phyloP scores from a whole-genome alignment of 2,888 invertebrate species.

The Electrophaes corylata region DNA sequence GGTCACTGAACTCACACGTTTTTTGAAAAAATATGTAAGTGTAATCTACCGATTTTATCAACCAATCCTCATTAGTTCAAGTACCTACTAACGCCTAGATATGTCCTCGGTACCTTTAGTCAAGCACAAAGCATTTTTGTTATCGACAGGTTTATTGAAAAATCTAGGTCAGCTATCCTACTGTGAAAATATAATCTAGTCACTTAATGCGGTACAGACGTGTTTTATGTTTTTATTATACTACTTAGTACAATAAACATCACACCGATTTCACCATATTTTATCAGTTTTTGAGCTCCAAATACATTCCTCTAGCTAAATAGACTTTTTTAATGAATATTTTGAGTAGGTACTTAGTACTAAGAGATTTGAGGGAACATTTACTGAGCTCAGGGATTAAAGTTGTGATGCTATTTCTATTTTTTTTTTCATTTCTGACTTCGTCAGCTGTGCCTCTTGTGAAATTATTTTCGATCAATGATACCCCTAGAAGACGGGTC shows the following conservation, averaged over 20 bases:
- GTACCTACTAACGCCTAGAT: conserved; percentile 21
- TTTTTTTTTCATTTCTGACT: too few species aligned
- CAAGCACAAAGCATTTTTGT: conserved; percentile 31
- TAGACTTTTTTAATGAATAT: too few species aligned
- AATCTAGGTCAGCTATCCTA: conserved; percentile 42
- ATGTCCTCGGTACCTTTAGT: conserved; percentile 24
- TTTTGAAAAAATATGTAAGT: neutral
- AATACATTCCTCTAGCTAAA: too few species aligned
- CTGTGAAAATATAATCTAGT: conserved; percentile 17
- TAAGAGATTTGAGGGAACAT: too few species aligned
- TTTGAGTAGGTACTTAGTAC: too few species aligned
- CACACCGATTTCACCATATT: neutral
- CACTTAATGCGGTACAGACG: neutral
- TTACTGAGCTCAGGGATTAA: too few species aligned
- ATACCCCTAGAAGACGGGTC: too few species aligned
- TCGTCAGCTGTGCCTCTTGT: too few species aligned
- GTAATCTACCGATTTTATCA: neutral
- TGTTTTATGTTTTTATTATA: neutral
- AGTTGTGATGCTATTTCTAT: too few species aligned
- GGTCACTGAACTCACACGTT: neutral
- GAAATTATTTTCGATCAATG: too few species aligned
- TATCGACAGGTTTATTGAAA: conserved; percentile 40
- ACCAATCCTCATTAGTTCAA: conserved; percentile 12
- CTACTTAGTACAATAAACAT: neutral
- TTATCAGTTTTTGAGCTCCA: too few species aligned